Evolutionary conservation across 2,113 vertebrate species (phyloP), one percentile per base, ranked within the genome.

Genomic region (Phocoena phocoena): DNA sequence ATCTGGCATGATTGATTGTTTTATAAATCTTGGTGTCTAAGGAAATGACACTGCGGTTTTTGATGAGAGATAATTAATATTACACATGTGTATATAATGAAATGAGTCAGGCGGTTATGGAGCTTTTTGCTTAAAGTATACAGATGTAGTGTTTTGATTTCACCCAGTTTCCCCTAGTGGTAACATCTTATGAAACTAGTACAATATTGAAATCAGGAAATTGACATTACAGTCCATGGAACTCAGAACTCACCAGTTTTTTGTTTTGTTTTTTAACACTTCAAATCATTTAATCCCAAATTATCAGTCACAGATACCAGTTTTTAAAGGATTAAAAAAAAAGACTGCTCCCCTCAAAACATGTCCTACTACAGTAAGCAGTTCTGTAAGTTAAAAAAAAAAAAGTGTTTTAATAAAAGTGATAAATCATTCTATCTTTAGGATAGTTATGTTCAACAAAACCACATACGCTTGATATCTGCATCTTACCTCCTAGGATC

Each of bases 401-500:
- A 84, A 41, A 60, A 31, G 21, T 84, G 60, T 95, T 97, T 70
- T 71, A 97, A 82, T 23, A 94, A 91, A 93, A 93, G 36, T 62
- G 44, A 67, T 36, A 91, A 90, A 84, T 81, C 20, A 87, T 36
- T 97, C 5, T 86, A 88, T 62, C 82, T 96, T 96, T 41, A 91
- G 86, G 91, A 92, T 28, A 96, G 79, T 88, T 89, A 79, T 31
- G 76, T 58, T 97, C 74, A 96, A 79, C 26, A 93, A 96, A 95
- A n/a, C 74, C 95, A 81, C 6, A 94, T 20, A 93, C 80, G 53
- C 93, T 65, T 71, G 74, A 88, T 53, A 98, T 93, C 73, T 98
- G 94, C 93, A 98, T 93, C 73, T 95, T 67, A 76, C 97, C 97
- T 97, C 86, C 97, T 98, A 96, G 92, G 91, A 95, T 96, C 13